Percentiles rank a stretch among this genome's conserved stretches.
Evolutionary conservation across 2,888 invertebrate species (phyloP).

Genomic region (Heliconius sara): DNA sequence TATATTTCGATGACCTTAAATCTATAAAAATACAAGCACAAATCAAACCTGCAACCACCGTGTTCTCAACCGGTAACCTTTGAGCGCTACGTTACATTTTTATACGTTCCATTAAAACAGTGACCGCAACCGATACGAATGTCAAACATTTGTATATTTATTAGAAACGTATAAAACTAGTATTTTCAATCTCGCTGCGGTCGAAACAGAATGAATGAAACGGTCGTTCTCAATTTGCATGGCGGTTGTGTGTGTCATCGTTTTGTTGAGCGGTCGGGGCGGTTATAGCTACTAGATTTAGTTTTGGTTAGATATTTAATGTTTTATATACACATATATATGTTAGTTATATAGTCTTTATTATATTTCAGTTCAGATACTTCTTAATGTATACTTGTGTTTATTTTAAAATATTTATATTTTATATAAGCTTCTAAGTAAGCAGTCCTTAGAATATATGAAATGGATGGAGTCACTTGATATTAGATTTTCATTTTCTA

Average conservation of each 20-base stretch:
- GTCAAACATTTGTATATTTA: conserved; percentile 24
- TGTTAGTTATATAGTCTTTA: no score
- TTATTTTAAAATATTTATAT: background rate
- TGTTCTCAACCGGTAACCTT: background rate
- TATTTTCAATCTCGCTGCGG: conserved; percentile 41
- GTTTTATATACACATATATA: background rate
- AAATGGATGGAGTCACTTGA: background rate
- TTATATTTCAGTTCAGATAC: no score
- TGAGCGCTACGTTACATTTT: background rate
- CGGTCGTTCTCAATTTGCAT: conserved; percentile 58
- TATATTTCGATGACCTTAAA: no score
- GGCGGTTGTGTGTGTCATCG: conserved; percentile 50
- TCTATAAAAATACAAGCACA: no score
- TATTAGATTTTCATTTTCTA: background rate
- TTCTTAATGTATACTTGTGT: background rate
- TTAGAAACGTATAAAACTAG: conserved; percentile 31
- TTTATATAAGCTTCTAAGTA: background rate
- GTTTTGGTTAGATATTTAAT: conserved; percentile 5
- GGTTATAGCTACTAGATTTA: conserved; percentile 16
- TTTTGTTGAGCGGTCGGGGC: conserved; percentile 35
- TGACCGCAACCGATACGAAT: conserved; percentile 6
- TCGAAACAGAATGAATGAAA: conserved; percentile 41
- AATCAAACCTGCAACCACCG: background rate
- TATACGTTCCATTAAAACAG: conserved; percentile 17
- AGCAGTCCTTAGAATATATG: background rate